A percentile compares a stretch with the other conserved stretches of the same genome.
phyloP scores from a whole-genome alignment of 2,113 vertebrate species.

The Elephantulus edwardii region DNA sequence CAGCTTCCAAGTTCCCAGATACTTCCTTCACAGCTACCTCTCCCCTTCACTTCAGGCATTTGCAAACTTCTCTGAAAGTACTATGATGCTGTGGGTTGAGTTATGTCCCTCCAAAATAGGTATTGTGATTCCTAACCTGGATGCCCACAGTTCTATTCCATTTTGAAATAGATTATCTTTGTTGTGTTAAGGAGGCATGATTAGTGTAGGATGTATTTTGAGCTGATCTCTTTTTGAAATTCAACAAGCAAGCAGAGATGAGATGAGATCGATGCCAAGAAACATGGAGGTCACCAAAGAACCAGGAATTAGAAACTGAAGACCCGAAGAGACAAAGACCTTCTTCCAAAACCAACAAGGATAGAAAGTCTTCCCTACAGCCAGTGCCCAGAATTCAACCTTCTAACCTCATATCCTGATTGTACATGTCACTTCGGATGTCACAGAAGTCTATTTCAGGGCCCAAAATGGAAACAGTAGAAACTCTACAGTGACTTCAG shows the following conservation, averaged over 20 bases:
- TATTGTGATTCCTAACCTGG: too few relatives aligned
- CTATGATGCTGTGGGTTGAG: too few relatives aligned
- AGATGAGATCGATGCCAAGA: background rate
- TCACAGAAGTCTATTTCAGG: too few relatives aligned
- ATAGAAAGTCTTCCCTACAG: background rate
- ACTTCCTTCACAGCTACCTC: background rate
- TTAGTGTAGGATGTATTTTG: background rate
- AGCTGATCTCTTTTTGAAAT: background rate
- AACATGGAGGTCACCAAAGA: background rate
- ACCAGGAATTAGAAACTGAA: background rate
- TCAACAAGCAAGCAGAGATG: background rate
- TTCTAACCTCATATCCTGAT: background rate
- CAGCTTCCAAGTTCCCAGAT: background rate
- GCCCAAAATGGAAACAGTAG: too few relatives aligned
- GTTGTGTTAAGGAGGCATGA: background rate
- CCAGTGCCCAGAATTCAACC: background rate
- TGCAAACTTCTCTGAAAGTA: background rate
- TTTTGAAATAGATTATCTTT: background rate
- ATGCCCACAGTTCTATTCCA: background rate
- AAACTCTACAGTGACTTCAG: too few relatives aligned
- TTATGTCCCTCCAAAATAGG: too few relatives aligned
- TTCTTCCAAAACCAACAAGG: background rate
- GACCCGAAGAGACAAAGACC: background rate
- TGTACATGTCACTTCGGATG: too few relatives aligned
- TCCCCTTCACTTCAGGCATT: background rate